Evolutionary conservation across 1,140 invertebrate species (phyloP).

Genomic region (Glomeris maerens): DNA sequence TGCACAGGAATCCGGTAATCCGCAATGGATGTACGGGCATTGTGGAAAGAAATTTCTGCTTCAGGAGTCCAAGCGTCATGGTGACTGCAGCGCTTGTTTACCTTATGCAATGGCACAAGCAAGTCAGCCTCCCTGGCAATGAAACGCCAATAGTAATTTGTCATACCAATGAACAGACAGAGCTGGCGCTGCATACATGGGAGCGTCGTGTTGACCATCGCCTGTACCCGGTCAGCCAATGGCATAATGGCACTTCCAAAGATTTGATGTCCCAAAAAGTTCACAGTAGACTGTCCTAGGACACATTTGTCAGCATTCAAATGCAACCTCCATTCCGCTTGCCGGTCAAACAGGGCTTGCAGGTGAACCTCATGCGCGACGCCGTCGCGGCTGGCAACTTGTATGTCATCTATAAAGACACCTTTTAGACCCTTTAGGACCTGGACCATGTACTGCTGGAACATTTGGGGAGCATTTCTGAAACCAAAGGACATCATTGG

Average conservation of each 20-base stretch:
- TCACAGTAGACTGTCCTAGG: constrained; percentile 3
- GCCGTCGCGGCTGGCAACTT: constrained; percentile 5
- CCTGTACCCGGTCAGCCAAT: not conserved
- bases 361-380: constrained; percentile 9
- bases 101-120: not conserved
- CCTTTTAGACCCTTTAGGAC: constrained; percentile 9
- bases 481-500: constrained; percentile 25
- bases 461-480: constrained; percentile 21
- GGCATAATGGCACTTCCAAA: not conserved
- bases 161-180: not conserved
- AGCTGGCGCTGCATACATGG: not conserved
- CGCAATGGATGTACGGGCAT: not conserved
- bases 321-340: constrained; percentile 12
- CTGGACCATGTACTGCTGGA: constrained; percentile 16
- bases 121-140: not conserved
- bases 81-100: not conserved
- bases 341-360: constrained; percentile 10
- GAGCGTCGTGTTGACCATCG: not conserved
- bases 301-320: constrained; percentile 11
- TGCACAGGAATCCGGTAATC: not conserved
- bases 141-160: constrained; percentile 10
- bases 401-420: constrained; percentile 15
- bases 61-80: constrained; percentile 2
- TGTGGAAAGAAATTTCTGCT: not conserved
- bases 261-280: constrained; percentile 10